phyloP scores from a whole-genome alignment of 2,113 vertebrate species.

The Neomonachus schauinslandi region DNA sequence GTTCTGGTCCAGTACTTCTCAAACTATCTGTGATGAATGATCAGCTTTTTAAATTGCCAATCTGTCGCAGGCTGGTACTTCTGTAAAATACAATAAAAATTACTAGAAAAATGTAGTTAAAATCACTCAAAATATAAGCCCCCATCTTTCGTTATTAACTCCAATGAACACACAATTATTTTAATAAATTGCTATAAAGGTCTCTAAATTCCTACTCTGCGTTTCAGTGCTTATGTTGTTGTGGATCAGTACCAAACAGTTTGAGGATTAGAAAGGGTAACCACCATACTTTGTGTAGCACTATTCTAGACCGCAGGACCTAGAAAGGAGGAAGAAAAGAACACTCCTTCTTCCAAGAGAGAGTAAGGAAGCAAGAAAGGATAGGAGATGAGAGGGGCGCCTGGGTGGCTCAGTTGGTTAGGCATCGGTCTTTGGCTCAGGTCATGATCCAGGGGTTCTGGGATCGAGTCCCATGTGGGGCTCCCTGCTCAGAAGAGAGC shows the following conservation, averaged over 20 bases:
- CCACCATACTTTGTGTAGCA: not conserved
- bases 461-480: too few relatives aligned
- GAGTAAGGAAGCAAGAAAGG: not conserved
- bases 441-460: too few relatives aligned
- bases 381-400: not conserved
- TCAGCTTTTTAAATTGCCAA: constrained; percentile 24
- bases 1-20: not conserved
- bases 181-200: not conserved
- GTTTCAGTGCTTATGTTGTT: not conserved
- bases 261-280: not conserved
- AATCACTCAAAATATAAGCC: constrained; percentile 50
- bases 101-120: not conserved
- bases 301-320: not conserved
- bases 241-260: not conserved
- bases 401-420: not conserved
- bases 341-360: not conserved
- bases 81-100: constrained; percentile 46
- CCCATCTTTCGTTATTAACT: not conserved
- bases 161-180: not conserved
- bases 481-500: too few relatives aligned
- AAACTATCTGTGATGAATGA: constrained; percentile 23
- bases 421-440: too few relatives aligned
- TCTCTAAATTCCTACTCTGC: constrained; percentile 3
- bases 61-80: not conserved
- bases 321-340: constrained; percentile 9